A percentile compares a stretch with the other conserved stretches of the same genome.
Conservation (phyloP, 2,797 vertebrate species). For the Discoglossus pictus region DNA sequence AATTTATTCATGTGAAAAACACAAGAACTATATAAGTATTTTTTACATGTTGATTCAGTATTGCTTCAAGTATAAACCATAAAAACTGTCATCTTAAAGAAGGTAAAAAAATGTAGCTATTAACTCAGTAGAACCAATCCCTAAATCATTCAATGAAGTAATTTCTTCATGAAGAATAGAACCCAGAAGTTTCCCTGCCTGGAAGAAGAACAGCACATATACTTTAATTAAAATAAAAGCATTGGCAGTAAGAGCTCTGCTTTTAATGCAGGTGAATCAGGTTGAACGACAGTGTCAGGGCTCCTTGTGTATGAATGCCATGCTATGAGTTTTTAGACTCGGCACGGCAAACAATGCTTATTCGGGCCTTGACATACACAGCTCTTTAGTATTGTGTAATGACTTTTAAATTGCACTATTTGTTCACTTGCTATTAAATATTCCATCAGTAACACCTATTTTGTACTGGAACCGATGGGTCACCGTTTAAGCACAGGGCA, state of each 20-base stretch:
- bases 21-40: no score
- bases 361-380: neutral
- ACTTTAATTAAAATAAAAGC: neutral
- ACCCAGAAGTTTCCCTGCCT: neutral
- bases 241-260: neutral
- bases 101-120: no score
- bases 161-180: neutral
- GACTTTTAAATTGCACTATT: constrained; percentile 16
- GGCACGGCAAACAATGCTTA: neutral
- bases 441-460: constrained; percentile 4
- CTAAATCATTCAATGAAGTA: neutral
- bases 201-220: neutral
- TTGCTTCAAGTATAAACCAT: no score
- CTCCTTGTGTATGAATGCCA: constrained; percentile 5
- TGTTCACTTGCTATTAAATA: constrained; percentile 3
- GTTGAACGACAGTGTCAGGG: neutral
- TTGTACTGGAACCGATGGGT: neutral
- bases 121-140: neutral
- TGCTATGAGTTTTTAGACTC: neutral
- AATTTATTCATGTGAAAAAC: no score
- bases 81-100: no score
- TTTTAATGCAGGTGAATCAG: neutral
- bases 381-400: neutral
- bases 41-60: no score
- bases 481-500: constrained; percentile 7